phyloP scores from a whole-genome alignment of 2,797 vertebrate genomes.

The Scolopax bukidnonensis region DNA sequence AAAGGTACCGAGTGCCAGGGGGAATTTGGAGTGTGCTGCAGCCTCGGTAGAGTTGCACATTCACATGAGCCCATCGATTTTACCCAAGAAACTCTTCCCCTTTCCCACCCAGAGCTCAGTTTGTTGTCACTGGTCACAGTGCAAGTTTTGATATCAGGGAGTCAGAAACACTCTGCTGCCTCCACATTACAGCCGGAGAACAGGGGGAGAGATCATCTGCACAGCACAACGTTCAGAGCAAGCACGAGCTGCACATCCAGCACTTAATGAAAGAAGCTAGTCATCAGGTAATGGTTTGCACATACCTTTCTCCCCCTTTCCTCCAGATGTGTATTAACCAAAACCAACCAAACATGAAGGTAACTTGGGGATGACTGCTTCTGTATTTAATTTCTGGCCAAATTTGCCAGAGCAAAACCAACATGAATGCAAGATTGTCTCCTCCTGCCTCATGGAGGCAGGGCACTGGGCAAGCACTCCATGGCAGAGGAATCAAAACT shows the following conservation, averaged over 20 bases:
- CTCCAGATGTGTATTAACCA: background rate
- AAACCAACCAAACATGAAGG: background rate
- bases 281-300: background rate
- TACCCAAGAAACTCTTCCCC: background rate
- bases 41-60: accelerated
- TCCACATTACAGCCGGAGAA: background rate
- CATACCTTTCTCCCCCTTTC: background rate
- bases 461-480: background rate
- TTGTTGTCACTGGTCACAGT: background rate
- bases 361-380: background rate
- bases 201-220: background rate
- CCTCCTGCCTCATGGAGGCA: background rate
- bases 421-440: background rate
- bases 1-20: accelerated
- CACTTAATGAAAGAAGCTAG: background rate
- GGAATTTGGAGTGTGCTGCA: accelerated
- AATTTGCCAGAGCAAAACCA: background rate
- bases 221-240: background rate
- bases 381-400: background rate
- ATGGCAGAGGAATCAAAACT: background rate
- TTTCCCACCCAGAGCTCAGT: background rate
- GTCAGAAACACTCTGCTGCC: background rate
- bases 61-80: accelerated
- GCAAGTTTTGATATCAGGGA: background rate
- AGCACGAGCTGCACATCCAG: background rate